phyloP scores from a whole-genome alignment of 2,888 invertebrate species.

The Loripinus fragilis region DNA sequence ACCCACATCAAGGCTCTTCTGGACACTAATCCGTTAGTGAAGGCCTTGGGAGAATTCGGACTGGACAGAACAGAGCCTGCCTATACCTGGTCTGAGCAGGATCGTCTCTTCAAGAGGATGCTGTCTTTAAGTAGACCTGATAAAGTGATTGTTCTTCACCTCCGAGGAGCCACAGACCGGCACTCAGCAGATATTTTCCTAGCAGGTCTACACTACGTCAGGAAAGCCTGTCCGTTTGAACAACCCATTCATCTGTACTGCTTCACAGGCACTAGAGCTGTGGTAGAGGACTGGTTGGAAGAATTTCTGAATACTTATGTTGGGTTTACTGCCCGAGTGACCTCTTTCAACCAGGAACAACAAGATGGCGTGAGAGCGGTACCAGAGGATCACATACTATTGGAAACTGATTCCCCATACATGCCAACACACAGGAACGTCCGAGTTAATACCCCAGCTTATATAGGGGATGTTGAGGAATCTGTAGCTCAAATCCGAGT shows the following conservation, averaged over 20 bases:
- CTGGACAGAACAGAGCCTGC: too few relatives aligned
- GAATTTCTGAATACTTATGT: not conserved
- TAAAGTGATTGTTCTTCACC: too few relatives aligned
- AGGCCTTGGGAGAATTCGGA: too few relatives aligned
- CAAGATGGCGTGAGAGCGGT: not conserved
- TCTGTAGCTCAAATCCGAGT: too few relatives aligned
- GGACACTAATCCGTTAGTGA: too few relatives aligned
- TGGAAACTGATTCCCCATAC: not conserved
- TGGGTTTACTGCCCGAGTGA: constrained; percentile 6
- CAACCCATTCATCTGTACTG: not conserved
- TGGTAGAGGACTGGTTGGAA: not conserved
- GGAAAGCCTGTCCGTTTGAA: not conserved
- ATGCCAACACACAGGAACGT: not conserved
- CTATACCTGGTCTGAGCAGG: too few relatives aligned
- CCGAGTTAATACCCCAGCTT: not conserved
- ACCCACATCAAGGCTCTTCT: too few relatives aligned
- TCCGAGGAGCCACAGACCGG: too few relatives aligned
- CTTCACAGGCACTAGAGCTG: not conserved
- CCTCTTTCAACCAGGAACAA: too few relatives aligned
- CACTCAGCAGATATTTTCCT: not conserved
- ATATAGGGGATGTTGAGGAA: not conserved
- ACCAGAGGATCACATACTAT: not conserved
- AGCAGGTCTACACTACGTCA: not conserved
- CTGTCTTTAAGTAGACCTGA: too few relatives aligned
- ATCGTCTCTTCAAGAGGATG: too few relatives aligned